phyloP scores from a whole-genome alignment of 2,113 vertebrate species.

The Ellobius talpinus region DNA sequence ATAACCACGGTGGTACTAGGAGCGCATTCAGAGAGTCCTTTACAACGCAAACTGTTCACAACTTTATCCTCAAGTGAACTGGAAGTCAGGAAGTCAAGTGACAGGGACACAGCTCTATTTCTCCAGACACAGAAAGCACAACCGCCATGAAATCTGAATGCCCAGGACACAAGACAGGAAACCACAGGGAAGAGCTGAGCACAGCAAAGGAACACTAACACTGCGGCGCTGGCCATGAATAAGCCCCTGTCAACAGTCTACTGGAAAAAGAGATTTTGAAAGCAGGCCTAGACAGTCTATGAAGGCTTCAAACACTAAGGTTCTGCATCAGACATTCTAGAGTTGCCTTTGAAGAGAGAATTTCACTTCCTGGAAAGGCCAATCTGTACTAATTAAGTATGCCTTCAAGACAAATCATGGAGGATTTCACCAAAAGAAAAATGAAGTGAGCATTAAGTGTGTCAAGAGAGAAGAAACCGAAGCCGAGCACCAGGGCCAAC shows the following conservation, averaged over 20 bases:
- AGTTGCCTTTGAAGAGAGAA: neutral
- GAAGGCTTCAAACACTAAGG: neutral
- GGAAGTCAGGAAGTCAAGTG: constrained; percentile 60
- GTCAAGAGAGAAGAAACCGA: fast-evolving
- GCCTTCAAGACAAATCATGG: neutral
- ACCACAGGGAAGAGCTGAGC: neutral
- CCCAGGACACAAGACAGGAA: constrained; percentile 29
- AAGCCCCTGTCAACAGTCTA: neutral
- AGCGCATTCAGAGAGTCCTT: neutral
- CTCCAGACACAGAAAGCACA: constrained; percentile 70
- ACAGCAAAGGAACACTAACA: fast-evolving
- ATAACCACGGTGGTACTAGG: neutral
- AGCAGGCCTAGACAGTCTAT: neutral
- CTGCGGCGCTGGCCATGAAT: neutral
- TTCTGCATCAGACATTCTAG: neutral
- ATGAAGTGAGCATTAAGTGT: neutral
- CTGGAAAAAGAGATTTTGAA: neutral
- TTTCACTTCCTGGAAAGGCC: neutral
- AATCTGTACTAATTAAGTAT: neutral
- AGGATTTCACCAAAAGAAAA: constrained; percentile 15
- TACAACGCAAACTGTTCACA: neutral
- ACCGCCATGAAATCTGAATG: neutral
- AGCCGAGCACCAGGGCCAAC: neutral
- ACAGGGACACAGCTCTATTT: neutral
- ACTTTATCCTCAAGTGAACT: constrained; percentile 63